Evolutionary conservation across 2,888 invertebrate species (phyloP).

Genomic region (Erebia aethiops): DNA sequence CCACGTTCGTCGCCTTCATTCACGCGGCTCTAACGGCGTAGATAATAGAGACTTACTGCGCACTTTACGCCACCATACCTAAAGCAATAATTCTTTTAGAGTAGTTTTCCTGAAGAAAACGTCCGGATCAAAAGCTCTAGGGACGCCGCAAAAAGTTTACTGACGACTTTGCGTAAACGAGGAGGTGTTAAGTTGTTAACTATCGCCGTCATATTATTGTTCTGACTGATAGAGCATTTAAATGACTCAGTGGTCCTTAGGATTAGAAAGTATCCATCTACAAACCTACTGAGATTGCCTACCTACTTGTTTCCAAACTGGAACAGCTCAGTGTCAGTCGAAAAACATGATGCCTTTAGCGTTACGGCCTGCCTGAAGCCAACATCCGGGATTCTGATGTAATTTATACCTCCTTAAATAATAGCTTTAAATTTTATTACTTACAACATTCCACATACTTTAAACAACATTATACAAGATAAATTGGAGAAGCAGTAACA

Average conservation of each 20-base stretch:
- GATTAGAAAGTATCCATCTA: too few relatives aligned
- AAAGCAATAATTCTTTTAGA: conserved; percentile 70
- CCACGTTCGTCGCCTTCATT: conserved; percentile 78
- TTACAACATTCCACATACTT: conserved; percentile 13
- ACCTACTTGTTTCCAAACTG: too few relatives aligned
- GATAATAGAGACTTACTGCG: conserved; percentile 81
- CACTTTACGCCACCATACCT: conserved; percentile 75
- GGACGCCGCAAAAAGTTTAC: conserved; percentile 19
- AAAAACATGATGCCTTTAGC: too few relatives aligned
- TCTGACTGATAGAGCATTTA: too few relatives aligned
- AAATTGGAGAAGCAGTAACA: conserved; percentile 67
- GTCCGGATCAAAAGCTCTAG: conserved; percentile 18
- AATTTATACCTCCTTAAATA: background rate
- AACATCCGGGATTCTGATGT: too few relatives aligned
- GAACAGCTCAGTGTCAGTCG: too few relatives aligned
- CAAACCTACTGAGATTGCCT: too few relatives aligned
- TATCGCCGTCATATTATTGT: conserved; percentile 3
- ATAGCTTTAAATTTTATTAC: background rate
- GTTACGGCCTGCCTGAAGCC: too few relatives aligned
- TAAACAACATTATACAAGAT: conserved; percentile 44
- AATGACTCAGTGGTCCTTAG: too few relatives aligned
- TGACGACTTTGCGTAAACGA: conserved; percentile 9
- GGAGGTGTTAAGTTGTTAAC: background rate
- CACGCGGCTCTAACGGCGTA: conserved; percentile 79
- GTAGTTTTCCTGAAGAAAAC: conserved; percentile 57